Conservation (phyloP, 2,113 vertebrate species). For the Theristicus caerulescens region DNA sequence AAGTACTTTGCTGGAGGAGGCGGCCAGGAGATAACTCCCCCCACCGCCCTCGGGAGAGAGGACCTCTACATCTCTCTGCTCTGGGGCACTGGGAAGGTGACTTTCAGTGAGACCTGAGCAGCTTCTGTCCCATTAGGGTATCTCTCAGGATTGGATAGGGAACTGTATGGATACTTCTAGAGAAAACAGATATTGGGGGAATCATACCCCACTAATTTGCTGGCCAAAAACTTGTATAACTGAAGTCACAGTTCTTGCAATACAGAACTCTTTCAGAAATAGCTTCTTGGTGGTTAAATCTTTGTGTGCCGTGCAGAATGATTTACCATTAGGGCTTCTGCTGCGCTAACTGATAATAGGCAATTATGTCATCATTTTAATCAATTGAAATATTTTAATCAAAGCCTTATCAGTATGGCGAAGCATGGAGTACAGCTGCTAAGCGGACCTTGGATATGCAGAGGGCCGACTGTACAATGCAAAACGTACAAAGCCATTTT, state of each 20-base stretch:
- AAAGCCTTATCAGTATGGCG: neutral
- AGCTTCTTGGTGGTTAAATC: neutral
- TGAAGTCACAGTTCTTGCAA: neutral
- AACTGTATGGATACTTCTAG: neutral
- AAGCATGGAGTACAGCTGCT: neutral
- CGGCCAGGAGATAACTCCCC: neutral
- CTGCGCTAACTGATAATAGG: neutral
- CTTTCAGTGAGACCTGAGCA: neutral
- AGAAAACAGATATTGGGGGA: neutral
- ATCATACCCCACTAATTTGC: neutral
- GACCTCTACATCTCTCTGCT: neutral
- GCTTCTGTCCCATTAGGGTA: neutral
- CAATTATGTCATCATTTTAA: neutral
- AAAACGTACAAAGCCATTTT: accelerated
- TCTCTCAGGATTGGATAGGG: neutral
- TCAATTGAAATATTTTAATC: neutral
- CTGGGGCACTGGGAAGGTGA: neutral
- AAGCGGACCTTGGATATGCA: neutral
- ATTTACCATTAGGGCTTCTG: neutral
- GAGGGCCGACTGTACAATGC: neutral
- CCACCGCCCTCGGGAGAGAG: neutral
- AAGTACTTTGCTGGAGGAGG: neutral
- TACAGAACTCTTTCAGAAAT: neutral
- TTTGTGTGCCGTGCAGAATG: neutral
- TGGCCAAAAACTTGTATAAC: neutral